Evolutionary conservation across 2,113 vertebrate genomes (phyloP), one percentile per base, ranked within the genome.

Genomic region (Origma solitaria): DNA sequence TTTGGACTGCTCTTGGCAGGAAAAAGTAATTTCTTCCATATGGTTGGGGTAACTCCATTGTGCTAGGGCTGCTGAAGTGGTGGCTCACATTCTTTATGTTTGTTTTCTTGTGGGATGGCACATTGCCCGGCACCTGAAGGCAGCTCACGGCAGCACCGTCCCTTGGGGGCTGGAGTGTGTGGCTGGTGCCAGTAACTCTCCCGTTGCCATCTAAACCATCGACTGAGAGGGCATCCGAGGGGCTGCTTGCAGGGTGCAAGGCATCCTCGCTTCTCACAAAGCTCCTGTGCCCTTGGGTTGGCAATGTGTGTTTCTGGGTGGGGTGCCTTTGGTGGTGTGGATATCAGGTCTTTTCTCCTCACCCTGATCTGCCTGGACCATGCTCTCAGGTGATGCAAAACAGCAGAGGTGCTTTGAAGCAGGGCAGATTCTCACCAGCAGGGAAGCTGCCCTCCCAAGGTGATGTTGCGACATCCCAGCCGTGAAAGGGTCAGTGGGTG

Each of bases 101-200:
- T 94, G 27, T 79, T 92, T 95, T 95, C 64, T 58, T 57, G 79
- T 69, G 84, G 70, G 50, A 49, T 87, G 92, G 91, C 86, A 69
- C 57, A 76, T n/a, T 56, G 72, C 69, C 79, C 18, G 0, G 30
- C 28, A 78, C 80, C 86, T 65, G 80, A 90, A 83, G 65, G 60
- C 82, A 82, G 61, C 82, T 92, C 13, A 0, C 25, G 0, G 1
- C 5, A 8, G 62, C 58, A 56, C 75, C 1, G 0, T 72, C 35
- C 31, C 66, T 31, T 21, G 3, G 23, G 62, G 27, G 16, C 44
- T 45, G 49, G 27, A 73, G 31, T 0, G 0, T 3, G 54, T 44
- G 47, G 10, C 77, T 79, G 27, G 40, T 8, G 5, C 73, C 70
- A 19, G 28, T 13, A 53, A 7, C 21, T 30, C 10, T 71, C 49